Base-by-base conservation (phyloP, 2,888 invertebrate species). In the Leucozona laternaria region DNA sequence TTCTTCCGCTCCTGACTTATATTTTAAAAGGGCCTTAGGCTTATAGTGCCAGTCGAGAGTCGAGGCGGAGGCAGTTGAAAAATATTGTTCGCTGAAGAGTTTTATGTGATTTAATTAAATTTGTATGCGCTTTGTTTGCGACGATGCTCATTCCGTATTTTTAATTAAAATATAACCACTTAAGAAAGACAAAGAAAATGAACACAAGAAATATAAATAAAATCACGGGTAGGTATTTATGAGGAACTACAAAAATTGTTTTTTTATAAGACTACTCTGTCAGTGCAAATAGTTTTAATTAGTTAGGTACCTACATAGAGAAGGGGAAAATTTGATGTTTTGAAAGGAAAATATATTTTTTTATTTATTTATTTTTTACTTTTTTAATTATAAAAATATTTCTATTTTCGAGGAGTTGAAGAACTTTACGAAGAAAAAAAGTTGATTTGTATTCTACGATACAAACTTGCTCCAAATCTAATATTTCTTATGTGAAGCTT, bases 121-220 rank as follows among this genome's bases (percentile, higher is more conserved):
- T 81, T 85, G 81, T 81, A 78, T 85, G 77, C 77, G 68, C 85
- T 66, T 81, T 81, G 77, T 85, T 81, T 68, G 53, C 48, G 68
- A 85, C 81, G 80, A 77, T 85, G 85, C 68, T 85, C 80, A 81
- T 72, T 80, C 77, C 60, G 70, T 85, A 81, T 73, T 77, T 84
- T 81, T 85, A 85, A 85, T 85, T 85, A 78, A 85, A 85, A 81
- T 81, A 85, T 73, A 78, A 85, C 85, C 85, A 85, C 85, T 85
- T 85, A 81, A 73, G 73, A 57, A 60, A 78, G 62, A 85, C 85
- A 81, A 85, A 81, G 81, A 73, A 73, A 81, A 80, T 80, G 77
- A 31, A 80, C 60, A 50, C 53, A 50, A 57, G 57, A 70, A 73
- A 50, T 20, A 34, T 34, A 28, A 66, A 66, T 64, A 50, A 50